Percentiles rank a stretch among this genome's conserved stretches.
phyloP scores from a whole-genome alignment of 2,797 vertebrate species.

The Kryptopterus vitreolus region DNA sequence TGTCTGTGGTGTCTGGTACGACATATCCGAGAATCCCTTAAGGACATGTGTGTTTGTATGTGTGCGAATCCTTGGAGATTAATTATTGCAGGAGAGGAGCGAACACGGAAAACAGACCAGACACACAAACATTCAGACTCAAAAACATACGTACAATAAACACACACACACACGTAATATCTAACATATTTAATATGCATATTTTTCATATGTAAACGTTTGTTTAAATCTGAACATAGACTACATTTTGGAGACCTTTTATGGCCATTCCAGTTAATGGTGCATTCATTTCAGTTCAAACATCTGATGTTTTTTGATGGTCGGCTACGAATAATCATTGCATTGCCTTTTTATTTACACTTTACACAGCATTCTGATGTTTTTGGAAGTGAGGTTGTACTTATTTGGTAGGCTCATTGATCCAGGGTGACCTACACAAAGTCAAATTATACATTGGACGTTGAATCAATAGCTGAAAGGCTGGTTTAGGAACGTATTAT shows the following conservation, averaged over 20 bases:
- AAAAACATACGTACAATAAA: background rate
- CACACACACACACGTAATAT: background rate
- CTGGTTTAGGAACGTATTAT: background rate
- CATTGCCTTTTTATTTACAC: no score
- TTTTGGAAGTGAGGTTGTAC: background rate
- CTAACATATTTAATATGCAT: background rate
- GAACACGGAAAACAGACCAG: background rate
- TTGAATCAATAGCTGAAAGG: background rate
- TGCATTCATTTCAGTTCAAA: no score
- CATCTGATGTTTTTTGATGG: no score
- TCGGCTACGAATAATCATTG: no score
- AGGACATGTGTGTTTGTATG: background rate
- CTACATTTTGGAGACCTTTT: no score
- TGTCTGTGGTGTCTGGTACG: constrained; percentile 18
- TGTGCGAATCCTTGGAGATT: constrained; percentile 9
- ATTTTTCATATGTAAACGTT: background rate
- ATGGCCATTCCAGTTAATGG: no score
- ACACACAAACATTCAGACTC: background rate
- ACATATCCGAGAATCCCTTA: constrained; percentile 12
- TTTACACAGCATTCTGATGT: no score
- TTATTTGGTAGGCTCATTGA: background rate
- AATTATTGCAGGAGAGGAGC: background rate
- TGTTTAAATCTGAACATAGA: no score
- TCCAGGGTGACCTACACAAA: background rate
- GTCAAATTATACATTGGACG: no score